Base-by-base conservation (phyloP, 2,797 vertebrate genomes). In the Dendrocincla tyrannina region DNA sequence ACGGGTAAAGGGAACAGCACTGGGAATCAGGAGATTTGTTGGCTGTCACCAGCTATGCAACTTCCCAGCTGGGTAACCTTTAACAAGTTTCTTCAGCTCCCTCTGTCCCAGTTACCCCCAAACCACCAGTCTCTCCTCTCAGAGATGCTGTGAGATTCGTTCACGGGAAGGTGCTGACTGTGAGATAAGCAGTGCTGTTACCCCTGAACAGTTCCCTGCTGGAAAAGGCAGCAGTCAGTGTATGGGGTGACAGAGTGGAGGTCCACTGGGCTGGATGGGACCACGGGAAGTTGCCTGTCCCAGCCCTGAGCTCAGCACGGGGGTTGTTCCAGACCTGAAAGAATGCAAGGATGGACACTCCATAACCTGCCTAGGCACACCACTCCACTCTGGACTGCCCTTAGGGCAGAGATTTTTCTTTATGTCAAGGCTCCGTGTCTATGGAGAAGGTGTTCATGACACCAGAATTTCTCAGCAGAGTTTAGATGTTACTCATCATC, bases 371-470 rank as follows among this genome's bases (percentile, higher is more conserved):
- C 49, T 52, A 37, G 44, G 23, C n/a, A 80, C 25, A 5, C n/a
- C 56, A 10, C 28, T 52, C 32, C 33, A 22, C 10, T 10, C 33
- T 75, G 66, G 25, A 30, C 35, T 25, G 13, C 11, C 10, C 35
- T 44, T 17, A 35, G 25, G 6, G 16, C 2, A 5, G 17, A 19
- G 32, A n/a, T 5, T 30, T 41, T 49, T 12, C n/a, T 30, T 37
- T 44, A 6, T 25, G 25, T 32, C 41, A 70, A 37, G 20, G 28
- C 5, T 5, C 41, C 7, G 5, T 9, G 16, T n/a, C 49, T 35
- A 32, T 8, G 37, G 19, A 76, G 30, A 76, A 58, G 30, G 4
- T 2, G 10, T 2, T 53, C 16, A 18, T 1, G 6, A 44, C 1
- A 85, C 41, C 12, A 41, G 32, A 67, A 80, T 49, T 92, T 85